Conservation (phyloP, 2,888 invertebrate genomes). For the Nomada hirtipes region DNA sequence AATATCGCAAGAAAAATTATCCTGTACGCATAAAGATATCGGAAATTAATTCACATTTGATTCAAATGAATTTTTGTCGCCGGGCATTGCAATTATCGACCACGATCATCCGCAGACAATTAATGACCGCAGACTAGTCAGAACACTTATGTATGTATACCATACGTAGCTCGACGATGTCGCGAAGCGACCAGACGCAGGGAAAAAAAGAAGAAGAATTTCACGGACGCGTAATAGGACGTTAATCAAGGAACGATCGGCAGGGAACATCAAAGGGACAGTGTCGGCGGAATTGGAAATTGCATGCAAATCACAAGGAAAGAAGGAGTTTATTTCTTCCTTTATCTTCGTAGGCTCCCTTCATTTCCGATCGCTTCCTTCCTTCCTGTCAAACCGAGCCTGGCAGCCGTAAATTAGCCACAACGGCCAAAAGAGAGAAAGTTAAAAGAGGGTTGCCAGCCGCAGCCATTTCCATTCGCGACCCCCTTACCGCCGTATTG, state of each 20-base stretch:
- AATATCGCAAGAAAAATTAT: too few relatives aligned
- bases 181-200: background rate
- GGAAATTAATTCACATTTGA: too few relatives aligned
- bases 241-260: slow-evolving; percentile 68
- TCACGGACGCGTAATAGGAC: slow-evolving; percentile 36
- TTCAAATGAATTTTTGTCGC: too few relatives aligned
- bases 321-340: slow-evolving; percentile 73
- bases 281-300: slow-evolving; percentile 68
- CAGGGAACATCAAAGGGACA: slow-evolving; percentile 71
- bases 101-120: too few relatives aligned
- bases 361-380: slow-evolving; percentile 70
- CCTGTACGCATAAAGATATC: too few relatives aligned
- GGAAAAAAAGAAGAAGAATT: slow-evolving; percentile 10
- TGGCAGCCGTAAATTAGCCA: slow-evolving; percentile 78
- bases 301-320: slow-evolving; percentile 76
- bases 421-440: slow-evolving; percentile 76
- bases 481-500: slow-evolving; percentile 36
- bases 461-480: slow-evolving; percentile 56
- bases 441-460: slow-evolving; percentile 70
- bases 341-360: slow-evolving; percentile 62
- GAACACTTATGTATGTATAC: background rate
- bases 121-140: too few relatives aligned
- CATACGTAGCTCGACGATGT: background rate
- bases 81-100: too few relatives aligned
- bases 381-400: slow-evolving; percentile 78